These are phyloP conservation scores for Chirona hameri DNA, from an alignment of 2,888 invertebrate species.

Conservation along the genomic window DNA sequence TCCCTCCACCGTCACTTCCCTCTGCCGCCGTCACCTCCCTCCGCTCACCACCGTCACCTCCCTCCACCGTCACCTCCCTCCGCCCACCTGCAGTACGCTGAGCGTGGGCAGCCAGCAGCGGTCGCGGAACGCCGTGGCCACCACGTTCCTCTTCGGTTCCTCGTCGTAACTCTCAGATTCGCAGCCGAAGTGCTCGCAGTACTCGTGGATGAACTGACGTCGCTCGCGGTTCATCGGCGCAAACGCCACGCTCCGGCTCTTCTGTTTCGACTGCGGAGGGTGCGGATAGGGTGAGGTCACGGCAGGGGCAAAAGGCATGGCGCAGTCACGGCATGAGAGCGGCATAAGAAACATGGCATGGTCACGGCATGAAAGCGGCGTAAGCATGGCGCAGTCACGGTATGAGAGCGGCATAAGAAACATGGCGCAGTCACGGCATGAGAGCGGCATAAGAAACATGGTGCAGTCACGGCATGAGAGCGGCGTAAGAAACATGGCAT, in stretches of 20 bases:
- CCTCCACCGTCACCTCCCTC: too few relatives aligned
- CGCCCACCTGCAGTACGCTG: constrained; percentile 36
- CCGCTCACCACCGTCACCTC: too few relatives aligned
- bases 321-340: not conserved
- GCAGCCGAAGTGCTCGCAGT: constrained; percentile 91
- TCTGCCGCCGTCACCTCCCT: too few relatives aligned
- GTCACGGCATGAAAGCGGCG: too few relatives aligned
- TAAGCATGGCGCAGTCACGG: too few relatives aligned
- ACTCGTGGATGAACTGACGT: constrained; percentile 86
- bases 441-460: too few relatives aligned
- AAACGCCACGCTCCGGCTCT: constrained; percentile 79
- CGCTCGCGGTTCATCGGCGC: constrained; percentile 91
- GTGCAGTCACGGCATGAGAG: too few relatives aligned
- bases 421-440: too few relatives aligned
- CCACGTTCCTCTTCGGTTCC: constrained; percentile 91
- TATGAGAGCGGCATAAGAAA: too few relatives aligned
- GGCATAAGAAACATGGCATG: too few relatives aligned
- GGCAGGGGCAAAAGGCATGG: not conserved
- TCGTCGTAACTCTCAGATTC: constrained; percentile 78
- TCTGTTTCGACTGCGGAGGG: constrained; percentile 56
- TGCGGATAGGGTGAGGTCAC: not conserved
- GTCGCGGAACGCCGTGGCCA: constrained; percentile 66
- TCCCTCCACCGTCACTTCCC: too few relatives aligned
- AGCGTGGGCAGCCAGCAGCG: constrained; percentile 37
- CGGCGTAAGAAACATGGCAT: too few relatives aligned